These are phyloP conservation scores for Styela plicata DNA, from an alignment of 23 tunicate species.

Conservation along the genomic window DNA sequence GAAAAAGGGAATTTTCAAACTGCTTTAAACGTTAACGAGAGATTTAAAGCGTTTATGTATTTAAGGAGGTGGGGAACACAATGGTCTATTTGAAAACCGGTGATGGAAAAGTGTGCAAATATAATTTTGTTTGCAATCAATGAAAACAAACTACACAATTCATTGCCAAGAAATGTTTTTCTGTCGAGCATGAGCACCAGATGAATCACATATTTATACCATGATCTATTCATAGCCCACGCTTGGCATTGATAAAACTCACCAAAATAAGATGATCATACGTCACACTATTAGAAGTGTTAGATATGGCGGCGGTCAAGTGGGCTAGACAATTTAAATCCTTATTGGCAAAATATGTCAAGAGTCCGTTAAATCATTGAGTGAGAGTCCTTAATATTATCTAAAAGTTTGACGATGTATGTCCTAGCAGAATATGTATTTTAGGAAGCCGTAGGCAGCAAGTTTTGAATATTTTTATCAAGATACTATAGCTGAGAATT, in stretches of 20 bases:
- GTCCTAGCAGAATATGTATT: no score
- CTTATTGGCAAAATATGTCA: neutral
- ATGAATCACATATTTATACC: no score
- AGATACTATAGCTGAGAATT: no score
- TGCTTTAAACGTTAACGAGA: constrained; percentile 7
- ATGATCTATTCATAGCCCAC: no score
- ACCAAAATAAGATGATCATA: no score
- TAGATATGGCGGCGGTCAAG: neutral
- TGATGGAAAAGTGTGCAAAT: neutral
- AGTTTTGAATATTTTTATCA: no score
- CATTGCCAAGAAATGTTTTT: no score
- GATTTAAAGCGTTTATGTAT: neutral
- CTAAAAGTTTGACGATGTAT: no score
- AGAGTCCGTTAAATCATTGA: neutral
- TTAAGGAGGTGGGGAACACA: neutral
- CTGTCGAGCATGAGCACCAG: no score
- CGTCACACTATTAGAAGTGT: no score
- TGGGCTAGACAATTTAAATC: neutral
- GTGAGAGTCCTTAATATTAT: neutral
- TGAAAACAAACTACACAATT: neutral
- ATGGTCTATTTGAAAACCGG: neutral
- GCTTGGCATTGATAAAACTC: no score
- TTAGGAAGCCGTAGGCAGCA: no score
- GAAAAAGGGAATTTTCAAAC: neutral
- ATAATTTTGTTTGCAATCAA: neutral